Base-by-base conservation (phyloP, 2,888 invertebrate genomes). In the Cabera pusaria region DNA sequence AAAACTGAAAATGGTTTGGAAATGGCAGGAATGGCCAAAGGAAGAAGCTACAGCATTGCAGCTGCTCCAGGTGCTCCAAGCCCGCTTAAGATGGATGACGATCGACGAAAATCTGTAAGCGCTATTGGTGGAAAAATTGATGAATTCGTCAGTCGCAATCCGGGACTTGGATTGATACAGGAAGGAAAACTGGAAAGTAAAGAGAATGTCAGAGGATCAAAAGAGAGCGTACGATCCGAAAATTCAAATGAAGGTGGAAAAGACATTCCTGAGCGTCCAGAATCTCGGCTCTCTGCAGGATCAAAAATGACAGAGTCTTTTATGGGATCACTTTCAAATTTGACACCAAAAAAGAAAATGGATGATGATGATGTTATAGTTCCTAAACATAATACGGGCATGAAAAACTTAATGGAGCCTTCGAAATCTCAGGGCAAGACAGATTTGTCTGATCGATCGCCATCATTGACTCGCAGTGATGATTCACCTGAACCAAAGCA, bases 21-120 rank as follows among this genome's bases (percentile, higher is more conserved):
- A 34, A 65, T 81, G 46, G 64, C 85, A 46, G 84, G 84, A 43
- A 67, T 82, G 51, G 73, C 81, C 49, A 90, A 91, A 70, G 85
- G 84, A 14, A 82, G 91, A 63, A 91, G 90, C 56, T 90, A 72
- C 46, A 91, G 90, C 53, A 85, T 90, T 51, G 83, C 89, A 37
- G 89, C 89, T 14, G 88, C 90, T 50, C 80, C 87, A 21, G 86
- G 86, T 8, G 72, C 89, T 44, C 81, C 84, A 21, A 84, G 83
- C 50, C 81, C 83, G 14, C 64, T 83, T 27, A 82, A 84, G 59
- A 45, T 71, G 44, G 86, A 88, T 47, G 91, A 91, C 51, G 90
- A 90, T 59, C 72, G 90, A 28, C 72, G 90, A 42, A 85, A 87
- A 55, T 90, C 90, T 3, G 73, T 89, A 6, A 90, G 88, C 55